Conservation (phyloP, 2,797 vertebrate species). For the Novumbra hubbsi region DNA sequence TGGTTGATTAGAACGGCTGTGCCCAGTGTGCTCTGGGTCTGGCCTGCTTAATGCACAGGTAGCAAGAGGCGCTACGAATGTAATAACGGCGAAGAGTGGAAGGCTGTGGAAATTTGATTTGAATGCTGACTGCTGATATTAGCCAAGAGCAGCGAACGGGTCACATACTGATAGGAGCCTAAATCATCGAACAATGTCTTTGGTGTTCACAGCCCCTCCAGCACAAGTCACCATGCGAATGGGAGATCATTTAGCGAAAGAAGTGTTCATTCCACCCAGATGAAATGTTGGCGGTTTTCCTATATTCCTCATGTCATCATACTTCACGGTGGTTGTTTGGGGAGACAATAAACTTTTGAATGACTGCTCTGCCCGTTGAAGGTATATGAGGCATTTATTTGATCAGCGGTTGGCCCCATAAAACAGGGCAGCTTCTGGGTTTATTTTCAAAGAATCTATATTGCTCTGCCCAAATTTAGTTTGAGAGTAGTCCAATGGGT, state of each 20-base stretch:
- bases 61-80: slow-evolving; percentile 37
- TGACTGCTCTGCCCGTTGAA: background rate
- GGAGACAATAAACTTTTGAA: background rate
- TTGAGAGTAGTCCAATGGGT: no score
- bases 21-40: slow-evolving; percentile 9
- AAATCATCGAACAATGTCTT: slow-evolving; percentile 15
- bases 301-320: background rate
- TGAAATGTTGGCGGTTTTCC: background rate
- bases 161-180: slow-evolving; percentile 33
- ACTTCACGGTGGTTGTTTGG: background rate
- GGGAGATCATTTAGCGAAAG: slow-evolving; percentile 7
- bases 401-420: slow-evolving; percentile 5
- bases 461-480: background rate
- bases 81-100: slow-evolving; percentile 29
- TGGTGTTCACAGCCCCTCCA: background rate
- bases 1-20: slow-evolving; percentile 34
- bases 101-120: slow-evolving; percentile 59
- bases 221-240: slow-evolving; percentile 28
- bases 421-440: slow-evolving; percentile 17
- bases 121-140: slow-evolving; percentile 52
- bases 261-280: slow-evolving; percentile 35
- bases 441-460: slow-evolving; percentile 41
- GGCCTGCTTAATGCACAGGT: slow-evolving; percentile 35
- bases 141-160: slow-evolving; percentile 48
- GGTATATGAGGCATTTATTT: background rate